A percentile compares a stretch with the other conserved stretches of the same genome.
Evolutionary conservation across 2,797 vertebrate species (phyloP).

Genomic region (Brachymystax lenok): DNA sequence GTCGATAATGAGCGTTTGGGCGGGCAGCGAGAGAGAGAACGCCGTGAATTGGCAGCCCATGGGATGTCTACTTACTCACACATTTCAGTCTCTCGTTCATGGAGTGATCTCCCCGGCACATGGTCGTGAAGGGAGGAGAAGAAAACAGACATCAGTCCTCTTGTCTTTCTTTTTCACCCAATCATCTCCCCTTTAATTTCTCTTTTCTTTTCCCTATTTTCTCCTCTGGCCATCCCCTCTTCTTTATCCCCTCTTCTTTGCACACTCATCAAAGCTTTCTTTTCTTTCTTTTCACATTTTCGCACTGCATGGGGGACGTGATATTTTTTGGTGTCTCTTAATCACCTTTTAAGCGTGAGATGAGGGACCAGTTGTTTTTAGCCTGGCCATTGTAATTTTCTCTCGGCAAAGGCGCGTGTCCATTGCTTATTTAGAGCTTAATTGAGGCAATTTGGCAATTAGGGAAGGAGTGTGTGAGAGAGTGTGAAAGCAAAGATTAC

Average conservation of each 20-base stretch:
- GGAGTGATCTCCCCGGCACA: slow-evolving; percentile 69
- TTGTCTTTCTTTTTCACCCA: slow-evolving; percentile 48
- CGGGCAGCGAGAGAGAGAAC: slow-evolving; percentile 21
- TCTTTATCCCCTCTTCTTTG: slow-evolving; percentile 25
- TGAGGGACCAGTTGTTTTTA: slow-evolving; percentile 74
- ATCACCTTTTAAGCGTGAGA: slow-evolving; percentile 68
- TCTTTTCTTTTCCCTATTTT: slow-evolving; percentile 55
- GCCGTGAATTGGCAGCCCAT: slow-evolving; percentile 61
- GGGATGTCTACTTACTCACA: slow-evolving; percentile 73
- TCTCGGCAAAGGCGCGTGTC: slow-evolving; percentile 58
- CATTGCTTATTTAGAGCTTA: slow-evolving; percentile 72
- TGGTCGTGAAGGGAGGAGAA: slow-evolving; percentile 67
- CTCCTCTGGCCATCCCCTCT: slow-evolving; percentile 52
- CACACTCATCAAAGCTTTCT: slow-evolving; percentile 71
- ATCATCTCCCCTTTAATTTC: slow-evolving; percentile 72
- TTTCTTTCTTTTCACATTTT: slow-evolving; percentile 58
- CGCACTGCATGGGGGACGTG: slow-evolving; percentile 54
- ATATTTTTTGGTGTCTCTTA: slow-evolving; percentile 65
- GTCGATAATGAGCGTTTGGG: slow-evolving; percentile 57
- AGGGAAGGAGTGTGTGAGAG: slow-evolving; percentile 74
- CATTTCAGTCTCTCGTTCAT: slow-evolving; percentile 72
- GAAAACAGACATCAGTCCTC: slow-evolving; percentile 70
- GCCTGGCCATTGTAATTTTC: slow-evolving; percentile 73
- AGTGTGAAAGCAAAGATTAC: slow-evolving; percentile 73
- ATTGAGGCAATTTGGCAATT: slow-evolving; percentile 82